Base-by-base conservation (phyloP, 2,797 vertebrate genomes). In the Coregonus ussuriensis region DNA sequence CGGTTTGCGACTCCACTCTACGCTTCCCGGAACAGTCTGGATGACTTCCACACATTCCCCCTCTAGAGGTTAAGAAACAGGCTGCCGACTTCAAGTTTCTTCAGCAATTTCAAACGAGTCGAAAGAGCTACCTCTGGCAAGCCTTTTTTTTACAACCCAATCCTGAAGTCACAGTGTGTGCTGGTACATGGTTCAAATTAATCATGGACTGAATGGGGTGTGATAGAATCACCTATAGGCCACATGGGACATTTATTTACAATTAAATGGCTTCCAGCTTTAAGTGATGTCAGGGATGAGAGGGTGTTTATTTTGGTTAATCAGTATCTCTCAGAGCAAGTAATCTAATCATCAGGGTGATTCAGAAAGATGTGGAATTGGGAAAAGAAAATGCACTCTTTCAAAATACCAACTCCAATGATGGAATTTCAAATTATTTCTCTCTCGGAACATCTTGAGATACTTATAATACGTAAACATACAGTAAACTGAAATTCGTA, bases 21-120 rank as follows among this genome's bases (percentile, higher is more conserved):
- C 0, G 15, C 66, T 84, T 86, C 89, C 69, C 80, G 80, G 65
- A 80, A 88, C 84, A 84, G 75, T 71, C 37, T 83, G 81, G 81
- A 77, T 9, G 78, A 82, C 81, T 80, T 85, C 81, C 72, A 81
- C 76, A 52, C 47, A 68, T 82, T 81, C n/a, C 63, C 76, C 75
- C 47, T 65, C 4, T 1, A 62, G 71, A 81, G 71, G 65, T 53
- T 79, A 80, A 81, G 74, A 77, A 82, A 67, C 74, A 85, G 81
- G 81, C 33, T 72, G 77, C 65, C 73, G 65, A 77, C 74, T 47
- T 6, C 14, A 31, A 4, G 31, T 11, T 37, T 75, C 47, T 2
- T 9, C 4, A 21, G 18, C 6, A 9, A 29, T 63, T 25, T 63
- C n/a, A 3, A 25, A 18, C 1, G 71, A 72, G 52, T 21, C 18